Base-by-base conservation (phyloP, 2,113 vertebrate genomes). In the Notothenia coriiceps region DNA sequence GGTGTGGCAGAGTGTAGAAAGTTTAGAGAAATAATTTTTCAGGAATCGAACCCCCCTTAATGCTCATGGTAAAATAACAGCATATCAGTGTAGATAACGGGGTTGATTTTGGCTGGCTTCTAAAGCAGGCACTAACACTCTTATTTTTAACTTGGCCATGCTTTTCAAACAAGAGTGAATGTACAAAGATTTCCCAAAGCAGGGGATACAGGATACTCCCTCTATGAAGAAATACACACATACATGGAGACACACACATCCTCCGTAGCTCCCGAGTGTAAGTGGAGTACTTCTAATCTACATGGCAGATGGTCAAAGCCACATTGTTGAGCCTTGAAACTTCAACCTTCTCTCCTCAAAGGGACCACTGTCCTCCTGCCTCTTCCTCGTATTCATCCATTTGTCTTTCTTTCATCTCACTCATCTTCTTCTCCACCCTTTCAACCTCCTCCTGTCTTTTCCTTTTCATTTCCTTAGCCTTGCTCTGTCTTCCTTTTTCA, bases 281-380 rank as follows among this genome's bases (percentile, higher is more conserved):
- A 71, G 82, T 59, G 69, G 78, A 81, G 67, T 62, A 77, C 70
- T 86, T 66, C 40, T 89, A 83, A 90, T 88, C 86, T 22, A 79
- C 77, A 81, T 86, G 86, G 88, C 91, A 88, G 82, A 80, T 66
- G 77, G 66, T 91, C 85, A 91, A 88, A 85, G 88, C 52, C 74
- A 85, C 92, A 88, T 90, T 89, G 88, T 89, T 84, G 79, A 80
- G 82, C 79, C 82, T 62, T 83, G 79, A 92, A 88, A 89, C 79
- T 54, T 84, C 80, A 87, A 88, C 85, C 84, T 84, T 68, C 60
- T 15, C 82, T 73, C 61, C 68, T 92, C 82, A 92, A 92, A 92
- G 86, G 60, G 50, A 60, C 75, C 74, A 85, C 77, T 91, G 92
- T 93, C 82, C 76, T 62, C 71, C 70, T 74, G 77, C 51, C 75